phyloP scores from a whole-genome alignment of 2,113 vertebrate species.

The Pipa parva region DNA sequence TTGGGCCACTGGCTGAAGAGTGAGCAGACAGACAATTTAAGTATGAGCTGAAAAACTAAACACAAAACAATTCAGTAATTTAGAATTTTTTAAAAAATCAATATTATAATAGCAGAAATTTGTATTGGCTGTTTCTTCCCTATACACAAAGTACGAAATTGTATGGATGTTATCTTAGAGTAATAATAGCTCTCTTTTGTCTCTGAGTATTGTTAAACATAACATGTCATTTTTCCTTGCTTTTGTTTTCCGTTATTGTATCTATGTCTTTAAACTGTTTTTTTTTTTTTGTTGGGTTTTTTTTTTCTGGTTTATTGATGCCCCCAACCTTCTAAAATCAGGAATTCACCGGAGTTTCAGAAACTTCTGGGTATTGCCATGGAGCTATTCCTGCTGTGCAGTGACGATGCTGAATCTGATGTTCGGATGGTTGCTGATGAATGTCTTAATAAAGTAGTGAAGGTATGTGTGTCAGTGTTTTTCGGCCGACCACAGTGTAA shows the following conservation, averaged over 20 bases:
- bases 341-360: slow-evolving; percentile 96
- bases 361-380: slow-evolving; percentile 93
- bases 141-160: no score
- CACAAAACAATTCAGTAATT: no score
- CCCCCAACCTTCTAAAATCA: slow-evolving; percentile 48
- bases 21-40: no score
- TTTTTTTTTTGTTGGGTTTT: neutral
- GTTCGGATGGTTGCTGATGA: slow-evolving; percentile 98
- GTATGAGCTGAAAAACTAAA: no score
- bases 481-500: no score
- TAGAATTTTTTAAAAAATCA: no score
- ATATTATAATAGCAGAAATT: no score
- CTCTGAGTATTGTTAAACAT: no score
- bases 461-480: slow-evolving; percentile 83
- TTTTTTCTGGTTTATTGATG: neutral
- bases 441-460: slow-evolving; percentile 98
- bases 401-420: slow-evolving; percentile 90
- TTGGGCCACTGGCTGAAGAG: no score
- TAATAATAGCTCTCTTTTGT: no score
- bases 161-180: no score
- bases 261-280: neutral
- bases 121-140: no score
- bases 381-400: slow-evolving; percentile 95
- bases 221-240: neutral
- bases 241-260: neutral